Evolutionary conservation across 2,797 vertebrate genomes (phyloP).

Genomic region (Enoplosus armatus): DNA sequence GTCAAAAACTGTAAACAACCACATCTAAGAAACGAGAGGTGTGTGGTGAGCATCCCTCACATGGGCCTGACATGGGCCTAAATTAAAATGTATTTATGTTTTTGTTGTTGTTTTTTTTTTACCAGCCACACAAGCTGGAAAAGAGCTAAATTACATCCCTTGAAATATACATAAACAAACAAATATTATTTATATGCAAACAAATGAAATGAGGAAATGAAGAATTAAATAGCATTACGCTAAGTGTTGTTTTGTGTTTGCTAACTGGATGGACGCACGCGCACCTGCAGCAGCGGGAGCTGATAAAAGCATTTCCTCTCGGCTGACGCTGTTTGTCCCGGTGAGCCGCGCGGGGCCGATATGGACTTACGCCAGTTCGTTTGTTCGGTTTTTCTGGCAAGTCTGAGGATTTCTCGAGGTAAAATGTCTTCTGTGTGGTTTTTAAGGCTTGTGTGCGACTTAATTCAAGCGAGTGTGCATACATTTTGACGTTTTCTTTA

Average conservation of each 20-base stretch:
- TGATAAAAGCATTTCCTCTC: conserved; percentile 50
- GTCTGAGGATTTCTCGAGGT: conserved; percentile 56
- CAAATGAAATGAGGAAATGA: no score
- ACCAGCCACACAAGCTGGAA: neutral
- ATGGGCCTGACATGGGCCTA: neutral
- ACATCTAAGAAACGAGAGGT: neutral
- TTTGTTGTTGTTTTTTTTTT: no score
- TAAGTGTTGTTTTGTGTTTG: no score
- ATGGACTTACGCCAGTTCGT: conserved; percentile 63
- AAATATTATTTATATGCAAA: no score
- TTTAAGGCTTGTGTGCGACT: neutral
- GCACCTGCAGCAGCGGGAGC: conserved; percentile 40
- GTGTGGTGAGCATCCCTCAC: neutral
- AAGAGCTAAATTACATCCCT: neutral
- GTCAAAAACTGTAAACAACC: neutral
- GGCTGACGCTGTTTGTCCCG: conserved; percentile 32
- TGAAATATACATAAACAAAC: no score
- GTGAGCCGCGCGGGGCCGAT: conserved; percentile 41
- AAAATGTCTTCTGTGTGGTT: neutral
- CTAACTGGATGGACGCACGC: neutral
- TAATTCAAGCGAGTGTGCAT: neutral
- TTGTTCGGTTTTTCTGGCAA: conserved; percentile 40
- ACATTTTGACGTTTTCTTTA: neutral
- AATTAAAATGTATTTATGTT: no score
- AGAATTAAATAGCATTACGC: no score